Percentiles rank a stretch among this genome's conserved stretches.
These are phyloP conservation scores for Falco cherrug DNA, from an alignment of 2,797 vertebrate genomes.

Conservation along the genomic window DNA sequence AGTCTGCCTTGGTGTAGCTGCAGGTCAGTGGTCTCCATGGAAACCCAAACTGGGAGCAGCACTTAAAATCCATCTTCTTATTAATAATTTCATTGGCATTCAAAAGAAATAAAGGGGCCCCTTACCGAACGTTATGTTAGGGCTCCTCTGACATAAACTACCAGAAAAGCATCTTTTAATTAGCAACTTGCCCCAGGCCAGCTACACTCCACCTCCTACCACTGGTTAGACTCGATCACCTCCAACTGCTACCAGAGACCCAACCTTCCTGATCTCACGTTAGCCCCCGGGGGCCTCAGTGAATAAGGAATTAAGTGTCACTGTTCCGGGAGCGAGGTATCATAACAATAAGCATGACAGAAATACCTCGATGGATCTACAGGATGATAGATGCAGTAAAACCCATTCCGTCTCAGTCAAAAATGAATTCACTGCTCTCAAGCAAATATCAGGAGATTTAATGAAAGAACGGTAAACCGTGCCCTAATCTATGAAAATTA, in stretches of 20 bases:
- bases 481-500: neutral
- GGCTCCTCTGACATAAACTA: neutral
- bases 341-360: neutral
- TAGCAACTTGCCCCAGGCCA: neutral
- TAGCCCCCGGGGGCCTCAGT: neutral
- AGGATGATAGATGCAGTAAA: neutral
- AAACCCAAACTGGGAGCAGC: neutral
- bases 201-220: neutral
- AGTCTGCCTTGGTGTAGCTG: neutral
- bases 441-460: neutral
- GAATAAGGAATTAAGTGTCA: neutral
- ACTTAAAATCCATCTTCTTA: neutral
- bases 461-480: neutral
- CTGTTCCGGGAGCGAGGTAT: neutral
- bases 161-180: neutral
- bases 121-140: neutral
- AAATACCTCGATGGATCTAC: neutral
- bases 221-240: neutral
- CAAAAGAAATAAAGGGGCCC: neutral
- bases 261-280: fast-evolving
- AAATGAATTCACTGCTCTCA: neutral
- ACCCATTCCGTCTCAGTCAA: neutral
- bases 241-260: neutral
- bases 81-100: neutral
- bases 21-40: slow-evolving; percentile 2